Base-by-base conservation (phyloP, 2,888 invertebrate species). In the Amphipoea oculea region DNA sequence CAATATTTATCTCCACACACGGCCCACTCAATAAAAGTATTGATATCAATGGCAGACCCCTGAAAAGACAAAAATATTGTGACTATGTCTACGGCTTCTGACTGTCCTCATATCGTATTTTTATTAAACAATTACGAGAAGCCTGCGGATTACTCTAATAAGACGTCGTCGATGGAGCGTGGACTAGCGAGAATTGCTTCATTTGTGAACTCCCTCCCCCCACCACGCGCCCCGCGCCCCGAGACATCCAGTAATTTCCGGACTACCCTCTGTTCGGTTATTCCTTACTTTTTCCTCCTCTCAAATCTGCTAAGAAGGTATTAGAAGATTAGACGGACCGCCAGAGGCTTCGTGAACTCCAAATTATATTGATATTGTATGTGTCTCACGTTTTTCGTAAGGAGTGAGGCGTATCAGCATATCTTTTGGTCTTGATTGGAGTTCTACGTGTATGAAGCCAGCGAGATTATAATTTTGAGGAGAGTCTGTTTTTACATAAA, bases 361-460 rank as follows among this genome's bases (percentile, higher is more conserved):
- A 84, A 84, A 89, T 88, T 87, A 88, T 84, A 84, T 88, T 84
- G 86, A 87, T 89, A 88, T 79, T 89, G 88, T 88, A 88, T 89
- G 87, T 79, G 70, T 77, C 81, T 86, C 89, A 87, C 87, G 90
- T 88, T 87, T 81, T 81, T 66, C 68, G 69, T 79, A 71, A 88
- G 62, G 60, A 78, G 65, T 67, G 77, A 81, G 73, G 60, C 65
- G 78, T 87, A 81, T 74, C 85, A 76, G 85, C 81, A 76, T 87
- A 81, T 81, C 42, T 85, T 70, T 73, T 67, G 71, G 74, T 23
- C 71, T 72, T 54, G 67, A 87, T 87, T 87, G 48, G 66, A 84
- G 68, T 63, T 73, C 57, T 68, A 86, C 77, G 86, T 72, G 82
- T 82, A 67, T 62, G 54, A 48, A 76, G 68, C 29, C 14, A 60